phyloP scores from a whole-genome alignment of 1,140 invertebrate genomes.

The Camponotus floridanus region DNA sequence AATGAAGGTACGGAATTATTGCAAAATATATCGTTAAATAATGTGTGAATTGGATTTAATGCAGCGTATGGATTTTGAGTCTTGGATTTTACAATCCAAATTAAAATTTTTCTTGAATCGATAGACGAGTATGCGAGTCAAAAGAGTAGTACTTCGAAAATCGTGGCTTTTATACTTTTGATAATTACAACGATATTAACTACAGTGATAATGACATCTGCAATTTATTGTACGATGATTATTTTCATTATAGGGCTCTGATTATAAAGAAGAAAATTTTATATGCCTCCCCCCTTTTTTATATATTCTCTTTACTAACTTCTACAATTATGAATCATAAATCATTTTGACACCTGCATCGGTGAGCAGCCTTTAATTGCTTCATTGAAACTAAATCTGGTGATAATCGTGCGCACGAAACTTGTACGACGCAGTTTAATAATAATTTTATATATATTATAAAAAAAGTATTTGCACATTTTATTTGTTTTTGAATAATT shows the following conservation, averaged over 20 bases:
- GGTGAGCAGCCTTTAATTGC: conserved; percentile 24
- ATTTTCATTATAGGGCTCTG: conserved; percentile 13
- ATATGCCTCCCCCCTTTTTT: background rate
- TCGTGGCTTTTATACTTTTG: conserved; percentile 55
- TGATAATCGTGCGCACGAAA: conserved; percentile 22
- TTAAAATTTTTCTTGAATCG: conserved; percentile 55
- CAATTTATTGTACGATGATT: conserved; percentile 33
- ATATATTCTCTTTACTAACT: background rate
- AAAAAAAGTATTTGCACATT: background rate
- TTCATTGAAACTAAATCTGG: conserved; percentile 14
- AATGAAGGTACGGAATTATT: no score
- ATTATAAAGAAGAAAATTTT: background rate
- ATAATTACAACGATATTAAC: conserved; percentile 55
- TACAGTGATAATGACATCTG: conserved; percentile 38
- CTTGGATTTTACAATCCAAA: conserved; percentile 38
- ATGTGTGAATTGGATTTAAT: no score
- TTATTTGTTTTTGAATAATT: background rate
- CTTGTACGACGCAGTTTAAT: conserved; percentile 7
- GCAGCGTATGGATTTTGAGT: background rate
- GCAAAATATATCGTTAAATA: no score
- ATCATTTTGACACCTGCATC: conserved; percentile 37
- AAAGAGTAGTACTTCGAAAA: conserved; percentile 27
- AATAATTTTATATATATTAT: background rate
- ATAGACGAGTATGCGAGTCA: conserved; percentile 10
- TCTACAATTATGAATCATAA: conserved; percentile 7